Evolutionary conservation across 2,888 invertebrate genomes (phyloP), one percentile per base, ranked within the genome.

Genomic region (Dione vanillae): DNA sequence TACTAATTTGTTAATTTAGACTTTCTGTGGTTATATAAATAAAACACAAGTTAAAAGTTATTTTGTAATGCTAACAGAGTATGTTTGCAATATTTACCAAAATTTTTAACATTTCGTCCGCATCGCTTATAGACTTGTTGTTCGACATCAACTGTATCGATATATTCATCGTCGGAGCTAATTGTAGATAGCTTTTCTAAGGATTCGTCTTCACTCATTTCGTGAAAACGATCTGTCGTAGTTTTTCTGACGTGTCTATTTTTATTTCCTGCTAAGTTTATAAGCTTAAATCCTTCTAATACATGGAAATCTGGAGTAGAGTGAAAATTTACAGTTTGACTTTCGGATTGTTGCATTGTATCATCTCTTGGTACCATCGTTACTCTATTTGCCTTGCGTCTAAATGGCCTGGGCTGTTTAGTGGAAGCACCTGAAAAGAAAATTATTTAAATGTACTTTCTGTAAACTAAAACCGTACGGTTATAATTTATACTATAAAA

Each of bases 251-350:
- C 76, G 64, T 76, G 72, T 74, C 82, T 85, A 73, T 78, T 88
- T 78, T 82, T 88, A 71, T 82, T 84, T 62, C 79, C 80, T 43
- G 82, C 78, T 71, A 92, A 82, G 78, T 92, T 90, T 27, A 89
- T 78, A 1, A 92, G 83, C 80, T 92, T 92, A 74, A 91, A 92
- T 35, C 89, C 88, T 80, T 90, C 84, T 49, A 92, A 75, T 5
- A 90, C 88, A 76, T 90, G 86, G 67, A 92, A 93, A 77, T 92
- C 85, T 51, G 92, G 92, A 54, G 87, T 87, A 0, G 92, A 85
- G 59, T 88, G 87, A 65, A 87, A 91, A 71, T 79, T 87, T 27
- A 92, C 82, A 1, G 86, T 86, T 71, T 86, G 85, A 67, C 85
- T 88, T 76, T 86, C 86, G 8, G 82, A 78, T 56, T 83, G 77